A percentile compares a stretch with the other conserved stretches of the same genome.
phyloP scores from a whole-genome alignment of 2,797 vertebrate species.

The Mormyrops boulengeri region DNA sequence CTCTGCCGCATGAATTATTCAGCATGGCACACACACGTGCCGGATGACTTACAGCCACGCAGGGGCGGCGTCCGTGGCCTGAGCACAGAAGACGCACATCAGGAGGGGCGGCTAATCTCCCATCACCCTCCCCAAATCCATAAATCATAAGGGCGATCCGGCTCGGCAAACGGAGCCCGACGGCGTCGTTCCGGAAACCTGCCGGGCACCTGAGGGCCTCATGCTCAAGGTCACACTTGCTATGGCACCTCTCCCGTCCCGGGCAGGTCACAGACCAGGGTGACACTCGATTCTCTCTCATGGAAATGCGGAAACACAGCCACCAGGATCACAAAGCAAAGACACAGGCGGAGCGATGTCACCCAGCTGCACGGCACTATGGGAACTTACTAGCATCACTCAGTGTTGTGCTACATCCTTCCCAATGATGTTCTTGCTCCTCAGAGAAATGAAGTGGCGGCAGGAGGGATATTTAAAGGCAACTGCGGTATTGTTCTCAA shows the following conservation, averaged over 20 bases:
- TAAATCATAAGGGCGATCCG: constrained; percentile 35
- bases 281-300: background rate
- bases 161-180: constrained; percentile 37
- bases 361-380: background rate
- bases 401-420: background rate
- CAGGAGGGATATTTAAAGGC: background rate
- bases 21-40: background rate
- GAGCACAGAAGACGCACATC: background rate
- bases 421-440: background rate
- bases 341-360: background rate
- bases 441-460: too few relatives aligned
- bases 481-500: background rate
- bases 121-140: constrained; percentile 26
- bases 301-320: background rate
- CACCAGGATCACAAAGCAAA: background rate
- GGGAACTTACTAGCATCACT: background rate
- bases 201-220: background rate
- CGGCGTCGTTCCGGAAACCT: background rate
- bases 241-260: background rate
- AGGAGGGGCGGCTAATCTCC: background rate
- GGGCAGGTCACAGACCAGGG: background rate
- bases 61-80: background rate
- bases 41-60: background rate
- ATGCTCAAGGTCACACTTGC: background rate
- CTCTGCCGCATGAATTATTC: background rate